phyloP scores from a whole-genome alignment of 2,888 invertebrate genomes.

The Cheilosia grossa region DNA sequence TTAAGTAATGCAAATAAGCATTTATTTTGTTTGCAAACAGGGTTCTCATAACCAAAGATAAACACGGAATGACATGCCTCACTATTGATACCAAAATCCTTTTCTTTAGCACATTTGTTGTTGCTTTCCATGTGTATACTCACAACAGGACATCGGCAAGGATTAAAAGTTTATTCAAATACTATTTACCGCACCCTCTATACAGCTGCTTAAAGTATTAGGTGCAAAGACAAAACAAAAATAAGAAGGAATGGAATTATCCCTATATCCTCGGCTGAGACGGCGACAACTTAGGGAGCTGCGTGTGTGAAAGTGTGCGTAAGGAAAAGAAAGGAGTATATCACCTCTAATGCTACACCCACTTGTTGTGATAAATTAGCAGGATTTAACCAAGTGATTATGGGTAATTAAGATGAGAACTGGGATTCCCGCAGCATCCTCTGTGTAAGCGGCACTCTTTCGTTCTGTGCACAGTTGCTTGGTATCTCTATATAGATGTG shows the following conservation, averaged over 20 bases:
- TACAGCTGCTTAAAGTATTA: slow-evolving; percentile 70
- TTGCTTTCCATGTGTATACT: slow-evolving; percentile 3
- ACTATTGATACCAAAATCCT: slow-evolving; percentile 71
- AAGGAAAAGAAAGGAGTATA: slow-evolving; percentile 39
- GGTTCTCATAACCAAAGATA: slow-evolving; percentile 74
- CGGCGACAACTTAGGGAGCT: background rate
- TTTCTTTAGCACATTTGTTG: slow-evolving; percentile 49
- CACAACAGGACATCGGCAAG: slow-evolving; percentile 37
- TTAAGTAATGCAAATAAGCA: slow-evolving; percentile 71
- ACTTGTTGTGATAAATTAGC: slow-evolving; percentile 76
- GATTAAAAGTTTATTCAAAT: slow-evolving; percentile 71
- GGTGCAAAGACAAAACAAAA: slow-evolving; percentile 58
- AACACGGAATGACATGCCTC: slow-evolving; percentile 69
- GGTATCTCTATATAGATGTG: background rate
- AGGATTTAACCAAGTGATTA: slow-evolving; percentile 75
- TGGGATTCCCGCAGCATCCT: slow-evolving; percentile 22
- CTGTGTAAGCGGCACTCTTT: slow-evolving; percentile 10
- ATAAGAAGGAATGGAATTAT: slow-evolving; percentile 51
- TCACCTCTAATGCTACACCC: slow-evolving; percentile 46
- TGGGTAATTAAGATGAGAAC: slow-evolving; percentile 75
- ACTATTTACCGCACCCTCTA: slow-evolving; percentile 62
- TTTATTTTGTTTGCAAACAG: slow-evolving; percentile 75
- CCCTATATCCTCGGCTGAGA: slow-evolving; percentile 36
- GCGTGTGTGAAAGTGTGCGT: slow-evolving; percentile 1
- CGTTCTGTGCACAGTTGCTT: background rate